phyloP scores from a whole-genome alignment of 2,888 invertebrate species.

The Tenthredo notha region DNA sequence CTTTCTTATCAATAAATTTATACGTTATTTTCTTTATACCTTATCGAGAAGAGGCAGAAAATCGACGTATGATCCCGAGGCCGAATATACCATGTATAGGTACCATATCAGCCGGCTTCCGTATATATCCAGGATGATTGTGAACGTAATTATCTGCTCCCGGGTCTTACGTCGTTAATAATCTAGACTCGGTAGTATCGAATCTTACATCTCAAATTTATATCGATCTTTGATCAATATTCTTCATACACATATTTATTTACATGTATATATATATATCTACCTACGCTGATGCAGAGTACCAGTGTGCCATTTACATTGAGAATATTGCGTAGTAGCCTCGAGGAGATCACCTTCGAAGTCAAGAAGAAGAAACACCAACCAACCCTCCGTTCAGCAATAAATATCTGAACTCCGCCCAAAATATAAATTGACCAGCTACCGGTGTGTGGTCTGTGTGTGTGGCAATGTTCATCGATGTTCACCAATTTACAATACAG shows the following conservation, averaged over 20 bases:
- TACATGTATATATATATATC: not conserved
- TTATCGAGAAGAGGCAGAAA: too few relatives aligned
- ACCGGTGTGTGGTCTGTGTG: conserved; percentile 72
- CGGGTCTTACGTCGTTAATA: conserved; percentile 42
- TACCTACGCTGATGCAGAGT: not conserved
- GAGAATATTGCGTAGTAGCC: conserved; percentile 4
- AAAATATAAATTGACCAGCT: conserved; percentile 75
- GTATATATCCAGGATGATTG: conserved; percentile 27
- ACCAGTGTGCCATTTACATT: conserved; percentile 39
- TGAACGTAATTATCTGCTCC: conserved; percentile 45
- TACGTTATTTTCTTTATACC: too few relatives aligned
- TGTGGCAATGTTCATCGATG: conserved; percentile 31
- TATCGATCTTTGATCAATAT: conserved; percentile 45
- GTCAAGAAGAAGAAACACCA: conserved; percentile 20
- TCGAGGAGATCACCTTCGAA: not conserved
- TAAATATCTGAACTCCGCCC: conserved; percentile 75
- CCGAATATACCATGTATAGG: not conserved
- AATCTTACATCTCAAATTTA: conserved; percentile 45
- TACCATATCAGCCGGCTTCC: conserved; percentile 26
- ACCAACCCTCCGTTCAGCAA: conserved; percentile 59
- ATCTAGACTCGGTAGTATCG: conserved; percentile 28
- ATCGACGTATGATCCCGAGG: not conserved
- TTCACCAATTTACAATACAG: not conserved
- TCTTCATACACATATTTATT: not conserved
- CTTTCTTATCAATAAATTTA: not conserved